Evolutionary conservation across 2,888 invertebrate species (phyloP), one percentile per base, ranked within the genome.

Genomic region (Callyntrura sp.): DNA sequence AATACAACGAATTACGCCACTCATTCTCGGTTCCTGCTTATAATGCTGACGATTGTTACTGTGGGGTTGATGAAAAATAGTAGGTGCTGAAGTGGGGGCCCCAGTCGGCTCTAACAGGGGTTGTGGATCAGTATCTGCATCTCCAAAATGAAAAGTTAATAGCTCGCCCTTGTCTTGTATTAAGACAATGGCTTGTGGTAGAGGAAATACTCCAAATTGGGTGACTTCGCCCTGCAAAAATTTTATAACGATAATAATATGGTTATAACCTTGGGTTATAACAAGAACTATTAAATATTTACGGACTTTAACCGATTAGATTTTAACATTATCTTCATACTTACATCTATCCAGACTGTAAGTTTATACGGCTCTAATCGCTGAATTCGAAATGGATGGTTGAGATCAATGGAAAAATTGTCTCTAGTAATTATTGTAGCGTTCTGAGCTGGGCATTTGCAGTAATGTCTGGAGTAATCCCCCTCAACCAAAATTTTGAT

Each of bases 321-420:
- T n/a, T n/a, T n/a, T n/a, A n/a, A n/a, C n/a, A n/a, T n/a, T n/a
- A n/a, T n/a, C n/a, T n/a, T n/a, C n/a, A n/a, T 17, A 70, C 68
- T 17, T 62, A 90, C 90, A 43, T 91, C 91, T 35, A 91, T 70
- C 82, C 88, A 88, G 14, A 91, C 91, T 9, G 81, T 82, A 0
- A 91, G 35, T 28, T 91, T 91, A 70, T 91, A 83, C 1, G 91
- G 85, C 17, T 88, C 57, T 65, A 82, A 57, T 14, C 17, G 62
- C 51, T 84, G 35, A 55, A 88, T 89, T 11, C 76, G 76, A 43
- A 85, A 35, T 0, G 91, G 91, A 55, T 91, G 88, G 17, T 43
- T 73, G 14, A 91, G 62, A 1, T 91, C 88, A 11, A 91, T 57
- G 0, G 70, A 35, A 57, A 86, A 91, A 28, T 89, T 85, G 1